Base-by-base conservation (phyloP, 2,888 invertebrate genomes). In the Xestia xanthographa region DNA sequence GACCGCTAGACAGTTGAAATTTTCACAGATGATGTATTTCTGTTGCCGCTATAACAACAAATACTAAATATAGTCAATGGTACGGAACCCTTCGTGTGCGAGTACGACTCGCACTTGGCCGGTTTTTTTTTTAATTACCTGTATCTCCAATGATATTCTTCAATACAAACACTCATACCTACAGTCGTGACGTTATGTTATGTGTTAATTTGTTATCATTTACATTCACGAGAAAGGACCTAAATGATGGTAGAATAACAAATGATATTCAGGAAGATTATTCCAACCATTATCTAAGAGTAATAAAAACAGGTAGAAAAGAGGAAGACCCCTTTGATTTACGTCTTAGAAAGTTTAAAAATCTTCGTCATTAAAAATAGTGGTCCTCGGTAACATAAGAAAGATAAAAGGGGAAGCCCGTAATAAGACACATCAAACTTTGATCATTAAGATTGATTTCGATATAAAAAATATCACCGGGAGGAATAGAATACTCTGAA, bases 391-490 rank as follows among this genome's bases (percentile, higher is more conserved):
- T 62, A 79, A 77, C 34, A 70, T 38, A 1, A 79, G 34, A 53
- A n/a, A 6, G 17, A 26, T 29, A 12, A 38, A 63, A 65, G n/a
- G 14, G 6, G 26, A 29, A 45, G 5, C 29, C 6, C 14, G n/a
- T 26, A 20, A 12, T 38, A 68, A 17, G 20, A 45, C 12, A 45
- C 26, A n/a, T 22, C 9, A 2, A 77, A 72, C 45, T 72, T 79
- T n/a, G 26, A 79, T 79, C 50, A 77, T 71, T 20, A 72, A 62
- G 26, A 72, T 79, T 53, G 43, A 62, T 53, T 53, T 79, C 71
- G 20, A 43, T 79, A 43, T 45, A 72, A 45, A 14, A 14, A 34
- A 38, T 38, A 66, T 9, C 5, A n/a, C 22, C 1, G 9, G 38
- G 17, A 48, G 9, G 9, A 11, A 11, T 34, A 9, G 20, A 20